Conservation (phyloP, 2,888 invertebrate species). For the Crioceris asparagi region DNA sequence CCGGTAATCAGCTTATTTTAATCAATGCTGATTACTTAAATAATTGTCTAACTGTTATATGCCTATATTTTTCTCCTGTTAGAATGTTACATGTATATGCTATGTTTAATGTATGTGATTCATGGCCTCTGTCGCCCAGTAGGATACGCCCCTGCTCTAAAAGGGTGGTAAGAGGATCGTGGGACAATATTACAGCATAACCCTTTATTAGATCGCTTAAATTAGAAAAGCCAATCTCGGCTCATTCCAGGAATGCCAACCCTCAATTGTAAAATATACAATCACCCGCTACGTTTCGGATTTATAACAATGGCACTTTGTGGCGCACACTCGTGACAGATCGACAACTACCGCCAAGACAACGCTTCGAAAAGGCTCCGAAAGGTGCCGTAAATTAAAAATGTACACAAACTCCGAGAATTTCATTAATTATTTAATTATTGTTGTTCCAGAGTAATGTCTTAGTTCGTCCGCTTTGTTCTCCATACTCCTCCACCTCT, state of each 20-base stretch:
- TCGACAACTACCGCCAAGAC: no score
- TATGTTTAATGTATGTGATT: no score
- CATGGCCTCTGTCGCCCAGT: no score
- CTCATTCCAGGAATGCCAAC: constrained; percentile 31
- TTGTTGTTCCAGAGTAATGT: constrained; percentile 31
- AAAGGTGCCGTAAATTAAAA: constrained; percentile 34
- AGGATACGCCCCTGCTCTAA: no score
- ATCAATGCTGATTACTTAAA: no score
- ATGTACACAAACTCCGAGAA: constrained; percentile 33
- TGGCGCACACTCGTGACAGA: neutral
- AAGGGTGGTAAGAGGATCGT: constrained; percentile 18
- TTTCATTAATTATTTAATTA: constrained; percentile 37
- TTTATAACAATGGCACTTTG: constrained; percentile 21
- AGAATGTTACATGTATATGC: no score
- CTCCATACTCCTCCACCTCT: constrained; percentile 25
- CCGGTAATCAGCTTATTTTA: no score
- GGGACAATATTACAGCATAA: constrained; percentile 30
- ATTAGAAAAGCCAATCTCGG: constrained; percentile 37
- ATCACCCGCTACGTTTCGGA: constrained; percentile 27
- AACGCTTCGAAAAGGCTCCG: constrained; percentile 22
- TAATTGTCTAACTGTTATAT: no score
- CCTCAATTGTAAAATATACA: constrained; percentile 35
- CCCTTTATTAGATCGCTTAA: constrained; percentile 36
- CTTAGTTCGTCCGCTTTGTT: no score
- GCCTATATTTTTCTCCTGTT: no score